Percentiles rank a stretch among this genome's conserved stretches.
Evolutionary conservation across 2,888 invertebrate species (phyloP).

Genomic region (Drosophila suboccidentalis): DNA sequence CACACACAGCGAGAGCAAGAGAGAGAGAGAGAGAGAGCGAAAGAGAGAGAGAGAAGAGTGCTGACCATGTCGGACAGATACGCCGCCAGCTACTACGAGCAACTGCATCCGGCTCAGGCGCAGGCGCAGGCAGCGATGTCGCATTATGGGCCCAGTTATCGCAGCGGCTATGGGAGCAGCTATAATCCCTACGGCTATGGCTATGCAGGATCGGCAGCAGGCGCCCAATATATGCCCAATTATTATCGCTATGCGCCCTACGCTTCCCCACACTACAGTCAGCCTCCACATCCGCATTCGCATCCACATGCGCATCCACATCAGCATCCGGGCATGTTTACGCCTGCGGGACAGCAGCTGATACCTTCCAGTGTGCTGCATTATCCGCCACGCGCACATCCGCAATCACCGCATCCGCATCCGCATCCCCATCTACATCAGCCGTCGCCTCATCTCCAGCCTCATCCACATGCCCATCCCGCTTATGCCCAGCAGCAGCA

Average conservation of each 20-base stretch:
- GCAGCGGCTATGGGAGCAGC: slow-evolving; percentile 50
- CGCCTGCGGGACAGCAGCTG: slow-evolving; percentile 78
- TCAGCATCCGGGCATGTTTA: slow-evolving; percentile 68
- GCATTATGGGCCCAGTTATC: slow-evolving; percentile 61
- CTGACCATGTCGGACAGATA: slow-evolving; percentile 68
- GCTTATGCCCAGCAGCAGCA: slow-evolving; percentile 41
- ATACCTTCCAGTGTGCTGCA: slow-evolving; percentile 81
- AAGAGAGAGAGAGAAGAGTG: slow-evolving; percentile 1
- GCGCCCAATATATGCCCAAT: slow-evolving; percentile 64
- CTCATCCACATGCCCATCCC: slow-evolving; percentile 5
- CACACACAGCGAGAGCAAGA: background rate
- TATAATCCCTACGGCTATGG: slow-evolving; percentile 58
- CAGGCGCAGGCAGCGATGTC: slow-evolving; percentile 59
- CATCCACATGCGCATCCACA: slow-evolving; percentile 31
- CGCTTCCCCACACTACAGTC: slow-evolving; percentile 69
- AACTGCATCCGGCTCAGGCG: slow-evolving; percentile 51
- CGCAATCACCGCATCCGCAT: slow-evolving; percentile 13
- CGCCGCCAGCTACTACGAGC: slow-evolving; percentile 74
- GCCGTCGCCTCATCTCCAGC: background rate
- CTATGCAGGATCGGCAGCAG: slow-evolving; percentile 38
- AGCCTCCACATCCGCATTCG: slow-evolving; percentile 35
- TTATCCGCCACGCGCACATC: slow-evolving; percentile 73
- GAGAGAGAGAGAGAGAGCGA: background rate
- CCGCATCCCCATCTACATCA: slow-evolving; percentile 3
- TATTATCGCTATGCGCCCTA: slow-evolving; percentile 74